Percentiles rank a stretch among this genome's conserved stretches.
These are phyloP conservation scores for Drosophila mulleri DNA, from an alignment of 2,888 invertebrate species.

Conservation along the genomic window DNA sequence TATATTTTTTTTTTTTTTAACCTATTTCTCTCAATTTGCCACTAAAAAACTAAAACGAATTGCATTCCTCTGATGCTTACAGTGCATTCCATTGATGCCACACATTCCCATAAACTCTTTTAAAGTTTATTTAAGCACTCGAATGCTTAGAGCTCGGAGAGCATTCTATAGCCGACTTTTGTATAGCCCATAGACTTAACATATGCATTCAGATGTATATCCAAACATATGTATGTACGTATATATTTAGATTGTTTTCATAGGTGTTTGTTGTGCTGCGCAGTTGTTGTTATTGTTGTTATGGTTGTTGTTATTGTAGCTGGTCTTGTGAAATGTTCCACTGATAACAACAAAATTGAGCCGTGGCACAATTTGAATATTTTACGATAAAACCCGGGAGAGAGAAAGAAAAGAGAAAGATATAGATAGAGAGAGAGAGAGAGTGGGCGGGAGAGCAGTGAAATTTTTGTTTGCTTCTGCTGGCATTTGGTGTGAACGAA, in stretches of 20 bases:
- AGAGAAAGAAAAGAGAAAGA: background rate
- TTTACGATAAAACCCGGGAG: constrained; percentile 52
- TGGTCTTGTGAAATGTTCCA: constrained; percentile 61
- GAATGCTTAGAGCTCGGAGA: constrained; percentile 6
- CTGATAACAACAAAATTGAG: constrained; percentile 58
- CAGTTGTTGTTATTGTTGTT: constrained; percentile 23
- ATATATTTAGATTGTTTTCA: constrained; percentile 52
- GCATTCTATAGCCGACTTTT: constrained; percentile 43
- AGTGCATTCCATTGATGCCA: constrained; percentile 16
- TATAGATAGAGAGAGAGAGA: background rate
- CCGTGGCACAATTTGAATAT: constrained; percentile 68
- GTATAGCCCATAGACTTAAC: constrained; percentile 11
- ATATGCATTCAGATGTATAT: constrained; percentile 8
- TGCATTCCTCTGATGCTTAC: constrained; percentile 18
- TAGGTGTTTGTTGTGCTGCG: constrained; percentile 59
- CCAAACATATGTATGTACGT: background rate
- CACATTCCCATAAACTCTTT: background rate
- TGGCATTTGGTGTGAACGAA: constrained; percentile 71
- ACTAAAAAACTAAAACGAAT: constrained; percentile 19
- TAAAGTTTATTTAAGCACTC: constrained; percentile 1
- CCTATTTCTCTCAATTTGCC: too few relatives aligned
- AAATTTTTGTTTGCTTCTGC: constrained; percentile 45
- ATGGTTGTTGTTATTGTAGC: constrained; percentile 40
- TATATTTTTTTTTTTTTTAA: too few relatives aligned
- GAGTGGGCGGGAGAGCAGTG: background rate